Base-by-base conservation (phyloP, 2,797 vertebrate species). In the Oreochromis mossambicus region DNA sequence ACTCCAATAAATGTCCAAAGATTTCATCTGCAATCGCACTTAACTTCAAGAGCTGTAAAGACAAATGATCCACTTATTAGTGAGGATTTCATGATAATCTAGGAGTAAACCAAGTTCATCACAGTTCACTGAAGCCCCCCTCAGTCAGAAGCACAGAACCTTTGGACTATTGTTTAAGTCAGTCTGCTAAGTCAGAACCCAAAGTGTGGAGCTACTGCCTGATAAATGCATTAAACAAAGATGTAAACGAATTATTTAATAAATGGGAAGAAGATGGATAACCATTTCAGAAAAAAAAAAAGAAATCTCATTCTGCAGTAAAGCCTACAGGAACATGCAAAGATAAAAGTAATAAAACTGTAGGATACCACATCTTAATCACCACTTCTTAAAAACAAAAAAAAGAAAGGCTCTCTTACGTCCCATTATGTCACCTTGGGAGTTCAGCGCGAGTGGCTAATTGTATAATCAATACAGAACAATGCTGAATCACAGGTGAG, bases 401-500 rank as follows among this genome's bases (percentile, higher is more conserved):
- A 10, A 34, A 7, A 9, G 2, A 61, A 34, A 7, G 82, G 82
- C 89, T 14, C 84, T 76, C 78, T 24, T 48, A 87, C 76, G 51
- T 66, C 82, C 88, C 73, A 63, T 82, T 85, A 85, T 86, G 89
- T 91, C 91, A 88, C 91, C 83, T 78, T 43, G 52, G 66, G 70
- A 77, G 81, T 81, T 63, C 84, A 83, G 86, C 70, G 68, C 54
- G 50, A 29, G 77, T 14, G 80, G 82, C 80, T 94, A 92, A 95
- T 92, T 93, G 88, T 89, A 89, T 84, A 94, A 94, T 95, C 92
- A 91, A 95, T 95, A 93, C 85, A 9, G 85, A 92, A 89, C 91
- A 55, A 84, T 86, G 82, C 81, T 87, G 90, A 88, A 93, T 88
- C 90, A 92, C 94, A 96, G 95, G 95, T 96, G 95, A 95, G 93